These are phyloP conservation scores for Notiomystis cincta DNA, from an alignment of 2,113 vertebrate genomes.

Conservation along the genomic window DNA sequence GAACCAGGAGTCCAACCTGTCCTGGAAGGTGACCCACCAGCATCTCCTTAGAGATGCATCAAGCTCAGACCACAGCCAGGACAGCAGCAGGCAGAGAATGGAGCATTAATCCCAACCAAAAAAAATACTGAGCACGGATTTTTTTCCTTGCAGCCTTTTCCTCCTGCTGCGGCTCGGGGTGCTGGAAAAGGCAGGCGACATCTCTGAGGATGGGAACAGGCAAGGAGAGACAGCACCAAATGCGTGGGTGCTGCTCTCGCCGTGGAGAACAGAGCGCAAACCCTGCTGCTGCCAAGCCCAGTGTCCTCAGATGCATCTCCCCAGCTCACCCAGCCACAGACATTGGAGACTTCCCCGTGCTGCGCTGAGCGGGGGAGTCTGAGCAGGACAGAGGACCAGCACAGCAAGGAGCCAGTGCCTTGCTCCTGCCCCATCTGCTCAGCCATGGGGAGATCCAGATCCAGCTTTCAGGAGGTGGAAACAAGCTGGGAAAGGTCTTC, in stretches of 20 bases:
- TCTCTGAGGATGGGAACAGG: slow-evolving; percentile 31
- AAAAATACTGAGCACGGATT: not conserved
- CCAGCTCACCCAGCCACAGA: not conserved
- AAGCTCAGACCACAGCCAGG: not conserved
- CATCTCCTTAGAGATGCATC: not conserved
- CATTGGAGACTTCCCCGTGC: fast-evolving
- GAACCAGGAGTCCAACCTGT: not conserved
- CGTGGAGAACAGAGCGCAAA: slow-evolving; percentile 33
- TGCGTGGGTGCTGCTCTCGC: not conserved
- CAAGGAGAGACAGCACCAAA: slow-evolving; percentile 31
- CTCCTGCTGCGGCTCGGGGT: not conserved
- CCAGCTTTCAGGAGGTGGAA: not conserved
- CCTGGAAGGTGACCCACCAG: not conserved
- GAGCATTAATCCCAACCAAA: not conserved
- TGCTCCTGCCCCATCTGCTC: not conserved
- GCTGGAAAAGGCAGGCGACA: not conserved
- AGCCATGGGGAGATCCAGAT: fast-evolving
- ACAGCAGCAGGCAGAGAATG: not conserved
- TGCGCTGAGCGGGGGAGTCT: fast-evolving
- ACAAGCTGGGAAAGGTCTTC: not conserved
- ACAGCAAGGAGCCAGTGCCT: not conserved
- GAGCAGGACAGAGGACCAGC: fast-evolving
- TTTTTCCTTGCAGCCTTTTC: not conserved
- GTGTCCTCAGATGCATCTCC: slow-evolving; percentile 59
- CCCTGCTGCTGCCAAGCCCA: slow-evolving; percentile 44